phyloP scores from a whole-genome alignment of 2,888 invertebrate genomes.

The Caenorhabditis angaria region DNA sequence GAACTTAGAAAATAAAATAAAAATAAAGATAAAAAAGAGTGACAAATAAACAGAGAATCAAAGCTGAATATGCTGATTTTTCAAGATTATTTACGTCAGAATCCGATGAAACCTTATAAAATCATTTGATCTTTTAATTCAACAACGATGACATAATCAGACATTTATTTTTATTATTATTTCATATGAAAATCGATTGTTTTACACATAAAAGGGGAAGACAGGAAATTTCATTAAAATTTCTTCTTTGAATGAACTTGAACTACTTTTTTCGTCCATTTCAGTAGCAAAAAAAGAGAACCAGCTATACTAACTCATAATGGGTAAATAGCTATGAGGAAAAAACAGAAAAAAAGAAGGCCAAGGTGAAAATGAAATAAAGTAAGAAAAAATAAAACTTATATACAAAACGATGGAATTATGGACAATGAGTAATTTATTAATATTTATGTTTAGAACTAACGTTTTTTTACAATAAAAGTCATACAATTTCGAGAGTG shows the following conservation, averaged over 20 bases:
- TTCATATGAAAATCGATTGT: too few relatives aligned
- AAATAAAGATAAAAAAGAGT: not conserved
- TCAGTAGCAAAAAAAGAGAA: not conserved
- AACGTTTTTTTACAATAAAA: not conserved
- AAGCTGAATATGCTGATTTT: too few relatives aligned
- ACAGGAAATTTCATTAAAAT: slow-evolving; percentile 1
- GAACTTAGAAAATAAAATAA: not conserved
- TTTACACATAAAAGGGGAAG: too few relatives aligned
- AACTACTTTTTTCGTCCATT: not conserved
- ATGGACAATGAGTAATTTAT: not conserved
- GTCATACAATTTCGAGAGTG: too few relatives aligned
- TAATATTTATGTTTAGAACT: not conserved
- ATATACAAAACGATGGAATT: not conserved
- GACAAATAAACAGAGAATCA: slow-evolving; percentile 8
- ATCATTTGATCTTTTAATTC: too few relatives aligned
- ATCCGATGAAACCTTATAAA: too few relatives aligned
- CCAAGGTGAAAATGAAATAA: slow-evolving; percentile 23
- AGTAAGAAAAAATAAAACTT: not conserved
- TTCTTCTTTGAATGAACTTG: not conserved
- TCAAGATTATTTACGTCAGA: too few relatives aligned
- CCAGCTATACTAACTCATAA: not conserved
- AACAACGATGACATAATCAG: too few relatives aligned
- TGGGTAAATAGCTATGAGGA: slow-evolving; percentile 2
- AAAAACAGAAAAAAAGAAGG: slow-evolving; percentile 22
- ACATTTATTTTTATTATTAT: too few relatives aligned